Conservation (phyloP, 1,140 invertebrate genomes). For the Zophobas morio region DNA sequence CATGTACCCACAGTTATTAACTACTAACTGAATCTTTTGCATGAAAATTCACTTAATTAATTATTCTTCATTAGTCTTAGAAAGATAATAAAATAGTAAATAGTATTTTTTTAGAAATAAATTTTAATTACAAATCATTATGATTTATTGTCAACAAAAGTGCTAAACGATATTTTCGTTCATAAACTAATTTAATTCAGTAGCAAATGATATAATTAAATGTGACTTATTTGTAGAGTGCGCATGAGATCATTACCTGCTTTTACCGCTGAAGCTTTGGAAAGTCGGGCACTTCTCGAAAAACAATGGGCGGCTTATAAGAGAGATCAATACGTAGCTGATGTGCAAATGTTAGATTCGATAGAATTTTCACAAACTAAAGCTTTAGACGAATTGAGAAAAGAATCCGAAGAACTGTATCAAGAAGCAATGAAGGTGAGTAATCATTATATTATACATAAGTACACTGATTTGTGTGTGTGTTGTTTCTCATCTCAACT, state of each 20-base stretch:
- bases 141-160: no score
- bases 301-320: conserved; percentile 85
- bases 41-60: conserved; percentile 50
- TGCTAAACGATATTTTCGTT: no score
- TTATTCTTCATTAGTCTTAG: no score
- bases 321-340: conserved; percentile 72
- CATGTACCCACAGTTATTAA: conserved; percentile 32
- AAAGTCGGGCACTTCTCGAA: conserved; percentile 72
- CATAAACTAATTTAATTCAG: no score
- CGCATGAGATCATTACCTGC: conserved; percentile 68
- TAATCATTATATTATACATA: background rate
- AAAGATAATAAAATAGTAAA: no score
- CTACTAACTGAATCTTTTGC: no score
- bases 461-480: no score
- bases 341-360: conserved; percentile 79
- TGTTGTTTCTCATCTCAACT: no score
- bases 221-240: conserved; percentile 66
- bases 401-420: conserved; percentile 87
- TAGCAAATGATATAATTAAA: no score
- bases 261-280: conserved; percentile 70
- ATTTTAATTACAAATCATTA: no score
- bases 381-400: conserved; percentile 82
- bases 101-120: no score
- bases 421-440: conserved; percentile 83
- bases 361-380: conserved; percentile 79